Base-by-base conservation (phyloP, 2,888 invertebrate genomes). In the Baccha elongata region DNA sequence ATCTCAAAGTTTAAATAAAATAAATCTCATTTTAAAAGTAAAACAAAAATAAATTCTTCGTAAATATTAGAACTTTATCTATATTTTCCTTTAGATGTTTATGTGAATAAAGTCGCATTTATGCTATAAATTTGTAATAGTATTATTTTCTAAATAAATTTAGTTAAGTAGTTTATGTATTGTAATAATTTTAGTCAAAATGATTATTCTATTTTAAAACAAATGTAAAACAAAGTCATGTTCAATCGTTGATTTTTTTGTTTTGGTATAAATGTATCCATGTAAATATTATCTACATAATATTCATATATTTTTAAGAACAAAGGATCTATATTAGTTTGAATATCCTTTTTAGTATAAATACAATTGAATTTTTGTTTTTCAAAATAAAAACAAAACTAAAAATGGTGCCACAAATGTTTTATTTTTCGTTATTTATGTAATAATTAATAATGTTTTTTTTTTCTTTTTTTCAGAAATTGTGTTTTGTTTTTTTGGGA, bases 401-500 rank as follows among this genome's bases (percentile, higher is more conserved):
- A 26, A 75, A 76, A 75, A 65, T 76, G 76, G 81, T 81, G 81
- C 81, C 81, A 81, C 76, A 71, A 62, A 81, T 81, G 71, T 81
- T 81, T 81, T 75, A 71, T 67, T 81, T 71, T 35, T 55, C 4
- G 60, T 65, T 37, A 23, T 55, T 40, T 2, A n/a, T n/a, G n/a
- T n/a, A n/a, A n/a, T n/a, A n/a, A n/a, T n/a, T n/a, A n/a, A n/a
- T n/a, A n/a, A 17, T 40, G 2, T 1, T 44, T 62, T 2, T 53
- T 26, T 15, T 52, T 55, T 65, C 4, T 15, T 52, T n/a, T n/a
- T n/a, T n/a, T n/a, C n/a, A n/a, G n/a, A n/a, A n/a, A n/a, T n/a
- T n/a, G n/a, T n/a, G n/a, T 53, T 42, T 10, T 2, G 1, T 15
- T 78, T 62, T 32, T 23, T 15, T 42, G 2, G 2, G 11, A 53